Evolutionary conservation across 1,140 invertebrate genomes (phyloP), one percentile per base, ranked within the genome.

Genomic region (Polyergus mexicanus): DNA sequence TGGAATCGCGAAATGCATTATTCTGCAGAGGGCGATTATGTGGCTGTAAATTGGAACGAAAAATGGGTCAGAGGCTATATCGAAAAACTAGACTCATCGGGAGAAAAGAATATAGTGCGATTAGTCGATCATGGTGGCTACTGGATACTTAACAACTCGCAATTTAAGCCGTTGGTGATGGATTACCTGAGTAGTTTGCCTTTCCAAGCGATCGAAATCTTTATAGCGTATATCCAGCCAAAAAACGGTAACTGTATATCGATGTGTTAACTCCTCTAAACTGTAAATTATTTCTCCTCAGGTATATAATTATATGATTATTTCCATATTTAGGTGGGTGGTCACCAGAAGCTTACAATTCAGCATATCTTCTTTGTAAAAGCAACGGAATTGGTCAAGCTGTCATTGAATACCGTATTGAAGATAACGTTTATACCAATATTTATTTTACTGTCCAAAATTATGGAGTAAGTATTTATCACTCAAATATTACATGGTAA

Each of bases 81-180:
- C 3, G 96, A 98, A 19, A 96, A 96, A 62, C 96, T 96, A 6
- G 97, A 97, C 91, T 94, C 96, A 78, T 96, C 96, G 60, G 96
- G 96, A 63, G 96, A 97, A 84, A 95, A 96, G n/a, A 97, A 97
- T 92, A 96, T 98, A 80, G 96, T 99, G 47, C 98, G 98, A 95
- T 97, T 98, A 93, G 96, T 99, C 1, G 99, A 99, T 95, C 98
- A 98, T 93, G 99, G 99, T 38, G 99, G 99, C 65, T 99, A 98
- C 94, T 96, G 97, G 91, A 96, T 96, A 54, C 95, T 99, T n/a
- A 96, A 96, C 86, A 97, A 97, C 86, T 95, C 96, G 32, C 95
- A 96, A 83, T 96, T 99, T 90, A 96, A 98, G 91, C 98, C 99
- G 95, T 99, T 99, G 83, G 96, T 98, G 86, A 97, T 97, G 84